Base-by-base conservation (phyloP, 2,113 vertebrate genomes). In the Zapornia atra region DNA sequence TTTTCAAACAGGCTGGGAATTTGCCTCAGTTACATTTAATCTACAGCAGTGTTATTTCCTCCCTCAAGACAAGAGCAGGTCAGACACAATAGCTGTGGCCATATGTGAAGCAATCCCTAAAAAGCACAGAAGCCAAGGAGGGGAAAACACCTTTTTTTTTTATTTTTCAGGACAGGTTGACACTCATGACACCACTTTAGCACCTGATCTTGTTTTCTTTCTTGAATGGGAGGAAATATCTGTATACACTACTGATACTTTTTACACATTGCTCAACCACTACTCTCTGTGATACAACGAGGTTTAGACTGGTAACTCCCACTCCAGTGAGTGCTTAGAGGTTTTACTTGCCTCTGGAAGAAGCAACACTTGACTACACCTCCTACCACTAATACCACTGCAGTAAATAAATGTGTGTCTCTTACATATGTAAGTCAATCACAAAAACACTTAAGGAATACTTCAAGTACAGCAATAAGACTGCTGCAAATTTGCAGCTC, bases 361-460 rank as follows among this genome's bases (percentile, higher is more conserved):
- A 8, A 86, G 46, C 40, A 90, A 53, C 40, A 57, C 46, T 59
- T 51, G 36, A 44, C 44, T 65, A 71, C 36, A 82, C 25, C 76
- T 77, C 72, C 46, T 15, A n/a, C 59, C 53, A 65, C 33, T 68
- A 82, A 75, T 36, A 46, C 60, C 16, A 26, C 21, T 42, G 61
- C 63, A 95, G 11, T 36, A 81, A 89, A 76, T 40, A 81, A 88
- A 76, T 0, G 0, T 6, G 15, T 84, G 24, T 66, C 59, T 61
- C 65, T 90, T 26, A 75, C 19, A 68, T 28, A 7, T 17, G 13
- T 31, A 85, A 91, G 38, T 33, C 61, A 92, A 68, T 24, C 86
- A 82, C 61, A 76, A 78, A 76, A 78, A 56, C 54, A 81, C 79
- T 75, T 71, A 88, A 82, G 86, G 73, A 93, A 94, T 93, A 93